phyloP scores from a whole-genome alignment of 1,140 invertebrate genomes.

The Eurosta solidaginis region DNA sequence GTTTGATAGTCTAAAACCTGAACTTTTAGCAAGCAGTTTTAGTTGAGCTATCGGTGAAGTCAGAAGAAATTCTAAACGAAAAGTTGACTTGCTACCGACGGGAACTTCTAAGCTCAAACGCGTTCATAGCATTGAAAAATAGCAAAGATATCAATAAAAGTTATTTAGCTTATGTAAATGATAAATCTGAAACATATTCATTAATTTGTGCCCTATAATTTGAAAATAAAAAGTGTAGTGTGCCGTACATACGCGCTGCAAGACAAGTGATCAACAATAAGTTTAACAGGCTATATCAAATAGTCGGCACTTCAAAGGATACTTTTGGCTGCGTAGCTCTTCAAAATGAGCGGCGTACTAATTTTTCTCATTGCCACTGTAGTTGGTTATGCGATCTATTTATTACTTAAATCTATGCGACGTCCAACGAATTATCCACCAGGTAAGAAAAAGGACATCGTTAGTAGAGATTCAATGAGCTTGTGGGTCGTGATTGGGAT shows the following conservation, averaged over 20 bases:
- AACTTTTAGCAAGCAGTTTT: constrained; percentile 16
- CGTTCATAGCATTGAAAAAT: no score
- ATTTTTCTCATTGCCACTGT: constrained; percentile 39
- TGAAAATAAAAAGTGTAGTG: no score
- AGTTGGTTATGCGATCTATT: constrained; percentile 44
- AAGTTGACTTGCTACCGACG: background rate
- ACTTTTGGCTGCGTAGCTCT: background rate
- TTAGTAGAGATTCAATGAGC: background rate
- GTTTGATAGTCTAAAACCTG: background rate
- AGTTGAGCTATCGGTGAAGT: background rate
- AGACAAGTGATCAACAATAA: no score
- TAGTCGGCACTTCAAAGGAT: background rate
- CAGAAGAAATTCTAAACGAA: background rate
- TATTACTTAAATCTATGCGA: constrained; percentile 42
- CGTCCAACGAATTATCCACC: constrained; percentile 53
- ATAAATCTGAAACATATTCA: no score
- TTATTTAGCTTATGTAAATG: no score
- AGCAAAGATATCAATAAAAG: no score
- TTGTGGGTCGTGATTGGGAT: no score
- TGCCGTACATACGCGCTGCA: no score
- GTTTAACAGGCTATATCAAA: no score
- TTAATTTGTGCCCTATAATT: no score
- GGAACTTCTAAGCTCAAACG: background rate
- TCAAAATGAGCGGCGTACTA: no score
- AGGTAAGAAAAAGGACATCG: constrained; percentile 46